Percentiles rank a stretch among this genome's conserved stretches.
phyloP scores from a whole-genome alignment of 2,797 vertebrate species.

The Rallus crepitans region DNA sequence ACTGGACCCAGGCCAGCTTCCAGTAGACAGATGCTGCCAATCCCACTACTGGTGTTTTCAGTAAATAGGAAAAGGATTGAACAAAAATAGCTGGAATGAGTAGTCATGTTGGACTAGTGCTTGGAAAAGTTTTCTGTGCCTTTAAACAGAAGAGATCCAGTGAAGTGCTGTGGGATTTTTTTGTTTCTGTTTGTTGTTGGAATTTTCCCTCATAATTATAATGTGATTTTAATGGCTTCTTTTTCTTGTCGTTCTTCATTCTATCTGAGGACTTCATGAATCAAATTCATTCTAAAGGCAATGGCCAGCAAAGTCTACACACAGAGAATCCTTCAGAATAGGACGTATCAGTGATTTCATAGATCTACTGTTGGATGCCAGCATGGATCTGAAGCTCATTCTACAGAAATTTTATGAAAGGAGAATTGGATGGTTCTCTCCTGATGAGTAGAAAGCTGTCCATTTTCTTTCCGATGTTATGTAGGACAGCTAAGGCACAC shows the following conservation, averaged over 20 bases:
- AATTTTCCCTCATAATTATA: not conserved
- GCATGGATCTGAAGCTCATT: not conserved
- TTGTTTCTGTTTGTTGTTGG: not conserved
- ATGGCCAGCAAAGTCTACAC: not conserved
- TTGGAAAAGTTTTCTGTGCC: not conserved
- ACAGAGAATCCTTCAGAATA: not conserved
- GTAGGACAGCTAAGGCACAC: not conserved
- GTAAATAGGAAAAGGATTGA: not conserved
- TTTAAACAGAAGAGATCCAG: not conserved
- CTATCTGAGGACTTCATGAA: not conserved
- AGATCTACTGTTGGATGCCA: not conserved
- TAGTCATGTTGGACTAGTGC: not conserved
- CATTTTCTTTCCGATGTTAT: not conserved
- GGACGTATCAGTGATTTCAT: not conserved
- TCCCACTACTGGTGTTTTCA: not conserved
- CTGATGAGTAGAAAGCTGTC: not conserved
- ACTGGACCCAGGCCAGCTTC: not conserved
- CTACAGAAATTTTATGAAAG: not conserved
- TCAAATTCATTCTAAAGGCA: not conserved
- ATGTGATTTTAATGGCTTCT: not conserved
- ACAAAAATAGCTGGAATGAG: not conserved
- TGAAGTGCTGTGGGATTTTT: not conserved
- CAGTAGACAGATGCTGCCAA: not conserved
- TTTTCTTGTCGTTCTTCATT: not conserved
- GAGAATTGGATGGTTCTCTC: not conserved